Base-by-base conservation (phyloP, 2,888 invertebrate genomes). In the Encarsia formosa region DNA sequence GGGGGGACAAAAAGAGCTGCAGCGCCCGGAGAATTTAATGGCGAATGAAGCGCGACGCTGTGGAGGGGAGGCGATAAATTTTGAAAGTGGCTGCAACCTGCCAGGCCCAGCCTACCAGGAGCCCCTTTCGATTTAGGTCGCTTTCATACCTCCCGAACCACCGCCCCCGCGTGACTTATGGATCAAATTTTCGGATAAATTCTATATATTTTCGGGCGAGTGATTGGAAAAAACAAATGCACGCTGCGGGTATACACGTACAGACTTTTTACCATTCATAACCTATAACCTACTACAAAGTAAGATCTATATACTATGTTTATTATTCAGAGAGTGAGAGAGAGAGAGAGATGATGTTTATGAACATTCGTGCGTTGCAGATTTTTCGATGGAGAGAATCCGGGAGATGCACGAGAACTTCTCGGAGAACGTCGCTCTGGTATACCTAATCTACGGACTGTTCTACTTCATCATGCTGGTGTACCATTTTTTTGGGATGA, bases 21-120 rank as follows among this genome's bases (percentile, higher is more conserved):
- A 18, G 32, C 13, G 41, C 19, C 16, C 15, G 32, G 38, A 43
- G 53, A 48, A 52, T 54, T 54, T 49, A 53, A 53, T 53, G 53
- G 15, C 13, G 46, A 32, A 16, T 11, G 34, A 13, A 22, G 20
- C 6, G 32, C 24, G n/a, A 8, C n/a, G 32, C 32, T n/a, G 40
- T n/a, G 13, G 40, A 34, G 18, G 31, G 45, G 19, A 16, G 42
- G 42, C 49, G 46, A 54, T 54, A 54, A 54, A 54, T 54, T 54
- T 42, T 16, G 49, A 32, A 49, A 54, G 54, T 54, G 46, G 54
- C 54, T 54, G 46, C 49, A 46, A 50, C 49, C 49, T 54, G 54
- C 54, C 49, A 54, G 48, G n/a, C 35, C 16, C 52, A 52, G 31
- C 35, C 40, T 44, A 32, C 35, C 11, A 16, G 37, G 8, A 11